These are phyloP conservation scores for Trilocha varians DNA, from an alignment of 2,888 invertebrate species.

Conservation along the genomic window DNA sequence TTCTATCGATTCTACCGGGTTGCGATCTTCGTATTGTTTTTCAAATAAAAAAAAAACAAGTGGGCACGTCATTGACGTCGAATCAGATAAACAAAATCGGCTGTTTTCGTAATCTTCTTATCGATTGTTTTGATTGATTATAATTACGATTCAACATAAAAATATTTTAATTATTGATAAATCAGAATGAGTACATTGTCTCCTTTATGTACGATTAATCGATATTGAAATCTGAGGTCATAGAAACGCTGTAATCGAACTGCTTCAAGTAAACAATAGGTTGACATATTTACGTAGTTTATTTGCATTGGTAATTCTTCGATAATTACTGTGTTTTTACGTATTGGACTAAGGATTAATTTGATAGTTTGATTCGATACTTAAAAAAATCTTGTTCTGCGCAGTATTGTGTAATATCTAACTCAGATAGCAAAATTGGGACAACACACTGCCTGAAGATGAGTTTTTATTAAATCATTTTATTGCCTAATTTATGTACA, in stretches of 20 bases:
- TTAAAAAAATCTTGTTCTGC: too few species aligned
- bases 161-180: background rate
- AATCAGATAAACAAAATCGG: conserved; percentile 4
- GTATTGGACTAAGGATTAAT: too few species aligned
- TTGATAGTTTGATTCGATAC: too few species aligned
- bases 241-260: too few species aligned
- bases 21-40: background rate
- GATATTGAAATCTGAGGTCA: conserved; percentile 7
- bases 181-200: conserved; percentile 10
- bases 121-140: conserved; percentile 2
- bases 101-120: background rate
- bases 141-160: background rate
- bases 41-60: conserved; percentile 7
- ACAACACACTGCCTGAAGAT: too few species aligned
- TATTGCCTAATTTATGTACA: too few species aligned
- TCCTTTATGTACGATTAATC: conserved; percentile 6
- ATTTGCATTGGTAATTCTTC: too few species aligned
- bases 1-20: background rate
- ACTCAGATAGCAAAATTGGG: too few species aligned
- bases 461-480: too few species aligned
- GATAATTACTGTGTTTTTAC: too few species aligned
- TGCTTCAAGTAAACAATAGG: background rate
- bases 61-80: conserved; percentile 17
- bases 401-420: too few species aligned
- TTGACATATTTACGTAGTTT: too few species aligned